Evolutionary conservation across 2,797 vertebrate genomes (phyloP), one percentile per base, ranked within the genome.

Genomic region (Manis pentadactyla): DNA sequence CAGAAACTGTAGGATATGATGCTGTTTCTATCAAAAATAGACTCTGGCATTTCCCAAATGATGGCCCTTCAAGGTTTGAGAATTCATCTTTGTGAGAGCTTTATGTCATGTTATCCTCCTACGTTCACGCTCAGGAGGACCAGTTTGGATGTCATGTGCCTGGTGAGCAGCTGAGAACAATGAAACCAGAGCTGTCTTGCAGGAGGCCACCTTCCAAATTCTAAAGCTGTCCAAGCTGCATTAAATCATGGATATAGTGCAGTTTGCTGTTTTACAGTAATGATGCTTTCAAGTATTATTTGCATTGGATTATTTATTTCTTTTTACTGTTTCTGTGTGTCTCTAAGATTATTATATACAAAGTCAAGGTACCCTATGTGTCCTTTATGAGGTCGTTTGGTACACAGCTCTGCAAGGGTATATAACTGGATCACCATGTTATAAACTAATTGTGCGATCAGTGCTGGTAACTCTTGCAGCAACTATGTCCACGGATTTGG

Each of bases 301-400:
- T 94, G 31, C 8, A 25, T n/a, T n/a, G n/a, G n/a, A n/a, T 39
- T n/a, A 3, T 85, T 92, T 42, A 64, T 53, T 61, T 92, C 29
- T 87, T 93, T 93, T 94, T 39, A 68, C 29, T 53, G 15, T 61
- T 88, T 90, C 59, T 79, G 29, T 83, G 90, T 93, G 23, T 77
- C 74, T 21, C 19, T 25, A n/a, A 92, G 73, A 17, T 84, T 82
- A 34, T 57, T 78, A 34, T 1, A 75, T 66, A 46, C 46, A 89
- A 93, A 57, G 13, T 79, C 81, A 77, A 95, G 55, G 39, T 66
- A 37, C 25, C 55, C 7, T 27, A 57, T 51, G 25, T 66, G 13
- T 88, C 4, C 64, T 77, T 34, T 95, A 49, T 59, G 39, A 69
- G 55, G 25, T 78, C 46, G 66, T 68, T 81, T 31, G 19, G 27